Conservation (phyloP, 2,113 vertebrate genomes). For the Cygnus atratus region DNA sequence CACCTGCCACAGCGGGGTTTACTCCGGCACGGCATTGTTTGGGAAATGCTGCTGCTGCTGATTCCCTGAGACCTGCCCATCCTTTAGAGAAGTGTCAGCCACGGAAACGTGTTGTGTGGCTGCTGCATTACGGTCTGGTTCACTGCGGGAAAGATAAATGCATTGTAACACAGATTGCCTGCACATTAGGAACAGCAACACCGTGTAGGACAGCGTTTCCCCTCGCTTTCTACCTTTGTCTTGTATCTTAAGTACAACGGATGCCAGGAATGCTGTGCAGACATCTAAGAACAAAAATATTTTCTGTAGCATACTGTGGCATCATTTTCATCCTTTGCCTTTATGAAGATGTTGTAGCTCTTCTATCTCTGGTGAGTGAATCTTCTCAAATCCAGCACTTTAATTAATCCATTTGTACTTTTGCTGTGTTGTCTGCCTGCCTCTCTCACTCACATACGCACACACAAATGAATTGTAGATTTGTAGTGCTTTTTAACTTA, state of each 20-base stretch:
- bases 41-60: conserved; percentile 6
- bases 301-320: conserved; percentile 32
- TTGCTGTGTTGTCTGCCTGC: conserved; percentile 48
- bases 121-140: conserved; percentile 29
- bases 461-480: conserved; percentile 40
- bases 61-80: conserved; percentile 25
- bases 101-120: neutral
- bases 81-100: conserved; percentile 36
- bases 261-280: neutral
- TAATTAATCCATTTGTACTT: conserved; percentile 72
- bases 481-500: conserved; percentile 51
- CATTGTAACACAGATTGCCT: neutral
- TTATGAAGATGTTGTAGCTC: conserved; percentile 45
- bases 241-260: neutral
- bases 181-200: neutral
- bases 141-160: conserved; percentile 34
- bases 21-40: neutral
- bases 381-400: conserved; percentile 57
- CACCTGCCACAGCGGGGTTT: neutral
- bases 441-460: neutral
- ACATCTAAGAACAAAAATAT: conserved; percentile 50
- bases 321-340: conserved; percentile 60
- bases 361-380: conserved; percentile 33
- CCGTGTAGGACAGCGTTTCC: neutral
- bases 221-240: conserved; percentile 29